Evolutionary conservation across 2,113 vertebrate species (phyloP).

Genomic region (Cyanoramphus novaezelandiae): DNA sequence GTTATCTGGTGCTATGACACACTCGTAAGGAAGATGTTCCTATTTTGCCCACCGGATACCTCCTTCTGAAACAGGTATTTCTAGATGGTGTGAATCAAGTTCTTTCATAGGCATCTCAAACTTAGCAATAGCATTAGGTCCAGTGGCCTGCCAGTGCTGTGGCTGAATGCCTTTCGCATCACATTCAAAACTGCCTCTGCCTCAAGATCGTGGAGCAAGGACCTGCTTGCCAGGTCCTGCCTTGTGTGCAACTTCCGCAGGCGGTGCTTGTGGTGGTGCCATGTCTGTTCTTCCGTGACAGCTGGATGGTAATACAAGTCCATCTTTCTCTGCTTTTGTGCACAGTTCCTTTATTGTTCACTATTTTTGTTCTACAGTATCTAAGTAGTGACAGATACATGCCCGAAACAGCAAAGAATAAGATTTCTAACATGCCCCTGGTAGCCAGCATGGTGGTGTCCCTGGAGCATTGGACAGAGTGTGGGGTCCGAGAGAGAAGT

Average conservation of each 20-base stretch:
- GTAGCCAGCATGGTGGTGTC: neutral
- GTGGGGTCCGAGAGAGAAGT: neutral
- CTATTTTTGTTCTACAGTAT: neutral
- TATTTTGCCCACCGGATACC: neutral
- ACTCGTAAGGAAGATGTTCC: neutral
- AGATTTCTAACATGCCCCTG: neutral
- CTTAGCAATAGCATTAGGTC: neutral
- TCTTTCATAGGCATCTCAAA: neutral
- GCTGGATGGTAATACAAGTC: neutral
- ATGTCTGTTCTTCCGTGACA: neutral
- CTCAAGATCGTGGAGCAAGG: neutral
- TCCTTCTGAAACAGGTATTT: slow-evolving; percentile 13
- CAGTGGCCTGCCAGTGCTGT: neutral
- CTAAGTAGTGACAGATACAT: neutral
- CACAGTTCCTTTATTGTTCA: neutral
- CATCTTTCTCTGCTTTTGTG: neutral
- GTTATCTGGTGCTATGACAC: neutral
- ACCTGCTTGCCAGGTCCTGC: neutral
- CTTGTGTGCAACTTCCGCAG: neutral
- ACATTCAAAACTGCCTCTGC: neutral
- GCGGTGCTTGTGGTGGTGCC: neutral
- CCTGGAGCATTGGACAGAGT: neutral
- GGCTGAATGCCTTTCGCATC: neutral
- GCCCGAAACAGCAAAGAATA: neutral
- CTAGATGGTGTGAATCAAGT: neutral